Conservation (phyloP, 1,140 invertebrate genomes). For the Diorhabda carinulata region DNA sequence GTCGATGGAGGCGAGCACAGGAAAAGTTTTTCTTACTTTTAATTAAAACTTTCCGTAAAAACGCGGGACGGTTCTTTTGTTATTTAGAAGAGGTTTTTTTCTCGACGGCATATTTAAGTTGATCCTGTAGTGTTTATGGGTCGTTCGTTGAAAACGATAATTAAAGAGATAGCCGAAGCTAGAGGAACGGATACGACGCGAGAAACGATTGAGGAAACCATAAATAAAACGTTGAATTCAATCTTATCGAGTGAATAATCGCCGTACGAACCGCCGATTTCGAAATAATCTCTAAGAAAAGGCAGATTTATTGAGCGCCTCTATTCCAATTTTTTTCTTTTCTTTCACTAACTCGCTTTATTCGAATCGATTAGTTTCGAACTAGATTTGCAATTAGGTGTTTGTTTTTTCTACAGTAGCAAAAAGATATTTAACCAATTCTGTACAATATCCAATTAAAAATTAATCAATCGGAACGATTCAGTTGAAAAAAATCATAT, state of each 20-base stretch:
- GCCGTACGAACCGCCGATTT: slow-evolving; percentile 10
- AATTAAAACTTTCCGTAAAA: no score
- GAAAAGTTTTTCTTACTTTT: no score
- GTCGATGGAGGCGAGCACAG: no score
- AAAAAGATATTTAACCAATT: no score
- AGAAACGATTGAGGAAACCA: slow-evolving; percentile 7
- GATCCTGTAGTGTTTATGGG: not conserved
- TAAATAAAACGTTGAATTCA: slow-evolving; percentile 9
- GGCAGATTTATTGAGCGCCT: slow-evolving; percentile 8
- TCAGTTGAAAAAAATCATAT: no score
- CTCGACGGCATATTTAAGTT: not conserved
- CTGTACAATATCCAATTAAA: no score
- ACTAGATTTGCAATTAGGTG: no score
- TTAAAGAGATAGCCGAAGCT: not conserved
- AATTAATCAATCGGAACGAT: no score
- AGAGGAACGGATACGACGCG: not conserved
- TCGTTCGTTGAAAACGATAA: not conserved
- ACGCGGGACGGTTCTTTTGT: no score
- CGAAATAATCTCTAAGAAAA: slow-evolving; percentile 11
- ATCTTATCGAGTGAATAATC: slow-evolving; percentile 15
- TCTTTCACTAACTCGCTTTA: no score
- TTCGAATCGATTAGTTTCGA: no score
- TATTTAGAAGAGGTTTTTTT: not conserved
- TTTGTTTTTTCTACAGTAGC: no score
- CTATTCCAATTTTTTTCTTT: not conserved